Evolutionary conservation across 1,140 invertebrate genomes (phyloP).

Genomic region (Akabosia matsudoensis): DNA sequence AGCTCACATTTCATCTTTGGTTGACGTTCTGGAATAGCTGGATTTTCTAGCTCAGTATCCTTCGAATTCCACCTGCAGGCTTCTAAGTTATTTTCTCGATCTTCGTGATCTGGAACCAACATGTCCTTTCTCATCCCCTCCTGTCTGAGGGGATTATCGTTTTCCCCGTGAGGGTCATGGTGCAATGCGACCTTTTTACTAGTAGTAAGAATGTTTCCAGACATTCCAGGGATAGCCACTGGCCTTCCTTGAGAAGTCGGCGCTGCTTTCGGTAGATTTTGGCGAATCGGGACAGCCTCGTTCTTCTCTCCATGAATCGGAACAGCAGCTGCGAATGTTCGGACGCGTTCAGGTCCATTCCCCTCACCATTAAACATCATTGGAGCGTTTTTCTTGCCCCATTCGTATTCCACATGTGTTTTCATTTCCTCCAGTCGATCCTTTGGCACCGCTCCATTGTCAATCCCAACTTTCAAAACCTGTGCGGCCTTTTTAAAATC

Average conservation of each 20-base stretch:
- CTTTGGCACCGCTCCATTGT: constrained; percentile 20
- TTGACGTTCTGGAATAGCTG: background rate
- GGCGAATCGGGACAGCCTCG: constrained; percentile 33
- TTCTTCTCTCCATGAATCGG: constrained; percentile 27
- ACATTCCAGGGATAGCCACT: too few relatives aligned
- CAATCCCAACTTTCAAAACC: constrained; percentile 29
- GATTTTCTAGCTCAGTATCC: background rate
- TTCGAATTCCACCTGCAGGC: background rate
- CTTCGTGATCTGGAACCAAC: too few relatives aligned
- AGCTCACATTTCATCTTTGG: background rate
- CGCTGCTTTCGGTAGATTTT: constrained; percentile 12
- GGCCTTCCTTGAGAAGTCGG: too few relatives aligned
- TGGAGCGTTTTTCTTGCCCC: background rate
- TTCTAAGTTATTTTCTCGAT: background rate
- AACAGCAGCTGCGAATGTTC: constrained; percentile 38
- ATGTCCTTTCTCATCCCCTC: too few relatives aligned
- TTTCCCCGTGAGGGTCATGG: background rate
- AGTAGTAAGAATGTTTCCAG: too few relatives aligned
- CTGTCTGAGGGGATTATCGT: too few relatives aligned
- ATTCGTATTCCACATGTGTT: constrained; percentile 17
- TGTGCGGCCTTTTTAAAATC: constrained; percentile 22
- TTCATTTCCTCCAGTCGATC: constrained; percentile 33
- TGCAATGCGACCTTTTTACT: too few relatives aligned
- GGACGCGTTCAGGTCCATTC: background rate
- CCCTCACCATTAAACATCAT: constrained; percentile 2